Percentiles rank a stretch among this genome's conserved stretches.
phyloP scores from a whole-genome alignment of 1,140 invertebrate genomes.

The Battus philenor region DNA sequence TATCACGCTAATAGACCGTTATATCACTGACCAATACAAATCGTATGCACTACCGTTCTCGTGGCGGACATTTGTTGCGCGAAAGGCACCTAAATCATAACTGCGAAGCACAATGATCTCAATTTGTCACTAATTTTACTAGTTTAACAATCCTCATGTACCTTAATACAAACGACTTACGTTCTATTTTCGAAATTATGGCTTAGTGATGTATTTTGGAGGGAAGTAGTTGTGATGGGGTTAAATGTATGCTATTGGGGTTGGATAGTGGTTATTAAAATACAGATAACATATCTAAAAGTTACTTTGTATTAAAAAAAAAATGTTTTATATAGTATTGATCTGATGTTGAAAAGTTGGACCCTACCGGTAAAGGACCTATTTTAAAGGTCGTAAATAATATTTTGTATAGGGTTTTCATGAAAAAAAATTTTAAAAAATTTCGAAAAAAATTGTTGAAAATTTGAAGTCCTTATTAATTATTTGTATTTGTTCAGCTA shows the following conservation, averaged over 20 bases:
- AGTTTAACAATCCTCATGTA: slow-evolving; percentile 2
- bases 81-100: slow-evolving; percentile 37
- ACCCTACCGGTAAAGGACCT: no score
- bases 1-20: slow-evolving; percentile 29
- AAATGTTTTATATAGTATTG: no score
- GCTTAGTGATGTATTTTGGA: neutral
- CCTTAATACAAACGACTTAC: neutral
- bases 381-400: no score
- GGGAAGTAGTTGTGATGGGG: neutral
- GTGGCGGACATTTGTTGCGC: slow-evolving; percentile 34
- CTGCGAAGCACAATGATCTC: slow-evolving; percentile 23
- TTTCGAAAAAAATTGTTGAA: no score
- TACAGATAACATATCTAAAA: no score
- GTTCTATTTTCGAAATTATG: neutral
- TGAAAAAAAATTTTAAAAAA: no score
- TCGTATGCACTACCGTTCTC: slow-evolving; percentile 22
- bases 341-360: no score
- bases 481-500: no score
- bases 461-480: no score
- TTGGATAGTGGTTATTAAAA: no score
- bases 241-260: neutral
- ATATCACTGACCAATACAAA: slow-evolving; percentile 46
- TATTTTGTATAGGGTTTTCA: no score
- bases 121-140: slow-evolving; percentile 27
- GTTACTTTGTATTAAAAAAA: no score